Evolutionary conservation across 2,888 invertebrate species (phyloP), one percentile per base, ranked within the genome.

Genomic region (Merodon equestris): DNA sequence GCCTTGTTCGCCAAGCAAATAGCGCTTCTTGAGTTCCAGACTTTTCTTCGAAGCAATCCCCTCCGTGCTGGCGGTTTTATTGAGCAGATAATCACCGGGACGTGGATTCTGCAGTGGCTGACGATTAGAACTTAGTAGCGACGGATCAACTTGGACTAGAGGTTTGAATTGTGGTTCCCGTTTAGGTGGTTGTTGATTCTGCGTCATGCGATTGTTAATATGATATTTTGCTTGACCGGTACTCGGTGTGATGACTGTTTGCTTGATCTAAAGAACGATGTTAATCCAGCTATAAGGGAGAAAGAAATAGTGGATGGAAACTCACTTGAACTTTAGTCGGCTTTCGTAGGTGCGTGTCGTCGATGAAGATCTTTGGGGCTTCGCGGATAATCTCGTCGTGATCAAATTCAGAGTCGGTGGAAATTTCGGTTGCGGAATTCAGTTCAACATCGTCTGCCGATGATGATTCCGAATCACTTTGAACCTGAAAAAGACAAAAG

Each of bases 361-460:
- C 93, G 81, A 94, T 92, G 58, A 94, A 91, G 70, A 95, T 95
- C 82, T 94, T 92, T 10, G 96, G 96, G 82, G 93, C 93, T 60
- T 93, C 92, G 18, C 87, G 86, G 68, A 86, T 86, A 0, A 93
- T 92, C 17, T 94, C 94, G 85, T 96, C 96, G 81, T 95, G 93
- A 82, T 95, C 96, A 86, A 97, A 96, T 89, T 97, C 96, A 19
- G 96, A 96, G 89, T 97, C 96, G 0, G 96, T 96, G 53, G 96
- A 96, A 84, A 96, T 96, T 90, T 96, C 96, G 0, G 96, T 96
- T 1, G 95, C 96, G 7, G 96, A 96, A 84, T 96, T 96, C 83
- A 94, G 93, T 82, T 93, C 92, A 84, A 93, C 92, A 83, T 93
- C 93, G 82, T 93, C 92, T 75, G 94, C 92, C 84, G 93, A 92